Base-by-base conservation (phyloP, 2,113 vertebrate genomes). In the Willisornis vidua region DNA sequence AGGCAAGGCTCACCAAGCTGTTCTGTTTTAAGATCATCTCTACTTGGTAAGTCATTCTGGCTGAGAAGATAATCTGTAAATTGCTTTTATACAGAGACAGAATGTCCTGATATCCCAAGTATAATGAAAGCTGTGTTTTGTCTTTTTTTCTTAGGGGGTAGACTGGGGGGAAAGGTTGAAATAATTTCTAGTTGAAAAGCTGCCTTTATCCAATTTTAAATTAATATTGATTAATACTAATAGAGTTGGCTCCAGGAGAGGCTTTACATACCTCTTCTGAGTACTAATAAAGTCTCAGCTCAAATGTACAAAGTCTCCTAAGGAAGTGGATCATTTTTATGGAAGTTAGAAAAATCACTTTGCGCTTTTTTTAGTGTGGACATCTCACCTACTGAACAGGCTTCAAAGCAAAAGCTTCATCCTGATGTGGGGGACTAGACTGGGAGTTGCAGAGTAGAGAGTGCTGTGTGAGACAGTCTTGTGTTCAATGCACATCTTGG, bases 221-320 rank as follows among this genome's bases (percentile, higher is more conserved):
- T 78, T 76, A 94, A 49, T 89, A 90, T 79, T 95, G 79, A 82
- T 92, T 92, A 90, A 49, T 45, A 73, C 68, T 92, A 68, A 88
- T 84, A 55, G 67, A 90, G 45, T 81, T 51, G 25, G 46, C 37
- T 94, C 4, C 29, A 84, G 83, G 46, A 90, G 59, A 89, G 46
- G 31, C 41, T 88, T 85, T 71, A 67, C 25, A 10, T 75, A n/a
- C 43, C 26, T 81, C 35, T 93, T 81, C 61, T 87, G 63, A 37
- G 48, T 86, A 10, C 68, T 90, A 89, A 62, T 84, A 66, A 77
- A 49, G 45, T 72, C 67, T 82, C 62, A 72, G 85, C 26, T 92
- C 41, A 48, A 43, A 63, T 71, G 37, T 35, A 71, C 68, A 66
- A 55, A 92, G 80, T 20, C 65, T 81, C 25, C 71, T 67, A 71